Conservation (phyloP, 2,888 invertebrate species). For the Candidula unifasciata region DNA sequence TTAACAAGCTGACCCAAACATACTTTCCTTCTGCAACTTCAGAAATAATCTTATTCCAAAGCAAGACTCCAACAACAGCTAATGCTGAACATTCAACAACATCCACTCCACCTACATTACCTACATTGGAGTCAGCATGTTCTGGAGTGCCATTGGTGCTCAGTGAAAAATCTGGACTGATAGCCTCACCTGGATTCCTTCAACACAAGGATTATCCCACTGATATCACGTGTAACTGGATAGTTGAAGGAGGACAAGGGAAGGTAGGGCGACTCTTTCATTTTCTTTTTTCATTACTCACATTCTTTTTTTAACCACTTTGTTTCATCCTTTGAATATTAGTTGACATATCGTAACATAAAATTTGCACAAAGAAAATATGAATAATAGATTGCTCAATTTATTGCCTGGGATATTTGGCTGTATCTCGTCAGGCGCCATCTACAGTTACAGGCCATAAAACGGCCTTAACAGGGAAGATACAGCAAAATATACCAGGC, state of each 20-base stretch:
- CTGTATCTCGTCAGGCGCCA: too few species aligned
- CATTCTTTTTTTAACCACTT: too few species aligned
- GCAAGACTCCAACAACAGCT: not conserved
- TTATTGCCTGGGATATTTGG: too few species aligned
- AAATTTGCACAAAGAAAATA: too few species aligned
- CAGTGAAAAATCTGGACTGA: constrained; percentile 23
- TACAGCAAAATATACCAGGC: too few species aligned
- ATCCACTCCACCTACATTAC: not conserved
- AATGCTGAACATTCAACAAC: not conserved
- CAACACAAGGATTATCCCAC: constrained; percentile 32
- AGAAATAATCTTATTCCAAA: not conserved
- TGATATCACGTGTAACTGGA: constrained; percentile 51
- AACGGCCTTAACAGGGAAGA: too few species aligned
- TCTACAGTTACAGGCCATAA: too few species aligned
- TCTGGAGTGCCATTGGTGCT: constrained; percentile 44
- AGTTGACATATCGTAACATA: too few species aligned
- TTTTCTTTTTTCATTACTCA: too few species aligned
- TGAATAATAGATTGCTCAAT: too few species aligned
- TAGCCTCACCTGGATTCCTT: not conserved
- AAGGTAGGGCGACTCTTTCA: constrained; percentile 25
- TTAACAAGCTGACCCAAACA: not conserved
- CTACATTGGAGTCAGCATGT: constrained; percentile 39
- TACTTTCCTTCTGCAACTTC: not conserved
- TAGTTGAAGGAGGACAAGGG: constrained; percentile 33
- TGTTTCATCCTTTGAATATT: too few species aligned